Evolutionary conservation across 2,888 invertebrate species (phyloP).

Genomic region (Sympetrum striolatum): DNA sequence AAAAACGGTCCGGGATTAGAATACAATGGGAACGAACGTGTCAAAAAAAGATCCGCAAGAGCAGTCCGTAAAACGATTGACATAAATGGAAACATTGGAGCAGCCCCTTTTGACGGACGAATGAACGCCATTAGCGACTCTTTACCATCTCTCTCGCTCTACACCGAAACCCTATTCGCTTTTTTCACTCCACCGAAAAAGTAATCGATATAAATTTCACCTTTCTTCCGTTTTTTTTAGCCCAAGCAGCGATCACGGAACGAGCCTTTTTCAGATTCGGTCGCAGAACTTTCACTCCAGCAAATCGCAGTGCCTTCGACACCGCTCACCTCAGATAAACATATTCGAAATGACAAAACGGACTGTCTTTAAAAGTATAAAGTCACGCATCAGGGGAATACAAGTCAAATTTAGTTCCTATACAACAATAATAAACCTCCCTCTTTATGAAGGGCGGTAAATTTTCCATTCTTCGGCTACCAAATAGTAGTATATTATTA

Average conservation of each 20-base stretch:
- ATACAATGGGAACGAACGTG: not conserved
- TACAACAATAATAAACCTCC: too few relatives aligned
- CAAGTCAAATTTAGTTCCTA: too few relatives aligned
- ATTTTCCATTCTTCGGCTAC: too few relatives aligned
- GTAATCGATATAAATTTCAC: not conserved
- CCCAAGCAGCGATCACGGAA: not conserved
- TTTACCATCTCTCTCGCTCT: not conserved
- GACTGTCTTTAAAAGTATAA: too few relatives aligned
- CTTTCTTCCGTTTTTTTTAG: not conserved
- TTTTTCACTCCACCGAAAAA: not conserved
- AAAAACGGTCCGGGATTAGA: not conserved
- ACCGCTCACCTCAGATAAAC: not conserved
- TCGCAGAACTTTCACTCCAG: not conserved
- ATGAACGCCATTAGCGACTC: not conserved
- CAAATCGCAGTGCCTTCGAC: not conserved
- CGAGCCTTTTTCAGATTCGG: not conserved
- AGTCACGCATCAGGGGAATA: too few relatives aligned
- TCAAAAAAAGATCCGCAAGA: not conserved
- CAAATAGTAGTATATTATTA: too few relatives aligned
- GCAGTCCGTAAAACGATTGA: not conserved
- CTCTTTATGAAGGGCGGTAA: too few relatives aligned
- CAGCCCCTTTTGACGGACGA: not conserved
- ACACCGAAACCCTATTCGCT: not conserved
- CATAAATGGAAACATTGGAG: not conserved
- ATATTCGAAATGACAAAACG: too few relatives aligned